phyloP scores from a whole-genome alignment of 2,797 vertebrate genomes.

The Myioborus miniatus region DNA sequence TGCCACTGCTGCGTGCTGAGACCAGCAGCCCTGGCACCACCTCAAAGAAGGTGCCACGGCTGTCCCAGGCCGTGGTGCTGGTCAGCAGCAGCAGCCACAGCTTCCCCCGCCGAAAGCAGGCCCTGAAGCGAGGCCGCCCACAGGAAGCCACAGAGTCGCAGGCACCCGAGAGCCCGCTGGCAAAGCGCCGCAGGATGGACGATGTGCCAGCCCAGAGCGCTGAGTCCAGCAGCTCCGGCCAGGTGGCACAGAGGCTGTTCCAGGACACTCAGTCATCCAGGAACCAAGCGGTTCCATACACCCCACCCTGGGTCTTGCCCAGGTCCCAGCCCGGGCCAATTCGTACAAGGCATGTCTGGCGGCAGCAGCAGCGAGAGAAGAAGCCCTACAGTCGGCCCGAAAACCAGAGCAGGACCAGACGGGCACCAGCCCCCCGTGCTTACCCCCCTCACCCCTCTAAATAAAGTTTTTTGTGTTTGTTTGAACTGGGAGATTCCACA shows the following conservation, averaged over 20 bases:
- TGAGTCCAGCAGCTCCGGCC: accelerated
- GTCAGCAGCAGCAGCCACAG: no score
- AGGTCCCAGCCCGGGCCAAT: accelerated
- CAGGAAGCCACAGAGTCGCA: accelerated
- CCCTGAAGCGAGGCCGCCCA: not conserved
- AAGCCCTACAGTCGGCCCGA: not conserved
- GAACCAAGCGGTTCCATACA: not conserved
- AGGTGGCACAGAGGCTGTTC: accelerated
- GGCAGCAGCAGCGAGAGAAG: not conserved
- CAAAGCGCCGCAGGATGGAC: not conserved
- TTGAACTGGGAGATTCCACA: not conserved
- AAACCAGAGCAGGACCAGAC: not conserved
- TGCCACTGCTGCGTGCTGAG: not conserved
- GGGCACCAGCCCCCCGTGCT: accelerated
- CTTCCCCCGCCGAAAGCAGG: accelerated
- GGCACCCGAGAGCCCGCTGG: accelerated
- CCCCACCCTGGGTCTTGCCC: accelerated
- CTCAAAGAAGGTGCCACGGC: accelerated
- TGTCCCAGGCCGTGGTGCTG: accelerated
- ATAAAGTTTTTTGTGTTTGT: not conserved
- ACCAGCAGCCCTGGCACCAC: accelerated
- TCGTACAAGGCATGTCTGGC: accelerated
- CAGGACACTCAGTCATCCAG: accelerated
- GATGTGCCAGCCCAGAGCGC: accelerated
- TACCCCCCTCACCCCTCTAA: accelerated